Conservation (phyloP, 2,888 invertebrate genomes). For the Protonemura montana region DNA sequence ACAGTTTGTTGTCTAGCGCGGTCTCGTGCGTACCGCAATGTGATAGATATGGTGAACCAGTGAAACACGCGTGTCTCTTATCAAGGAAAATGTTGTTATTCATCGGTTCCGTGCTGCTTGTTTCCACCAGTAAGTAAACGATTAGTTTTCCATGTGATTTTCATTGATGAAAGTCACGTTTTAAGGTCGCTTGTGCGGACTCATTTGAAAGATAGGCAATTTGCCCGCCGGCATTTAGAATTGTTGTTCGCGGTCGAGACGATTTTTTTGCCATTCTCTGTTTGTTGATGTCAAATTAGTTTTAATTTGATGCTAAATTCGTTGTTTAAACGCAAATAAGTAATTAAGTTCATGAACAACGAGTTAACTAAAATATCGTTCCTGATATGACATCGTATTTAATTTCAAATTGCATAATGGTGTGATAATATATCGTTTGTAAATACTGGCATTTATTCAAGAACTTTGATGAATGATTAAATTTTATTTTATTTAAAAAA, state of each 20-base stretch:
- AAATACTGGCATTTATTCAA: too few relatives aligned
- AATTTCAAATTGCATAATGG: too few relatives aligned
- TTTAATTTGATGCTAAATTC: background rate
- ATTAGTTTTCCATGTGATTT: background rate
- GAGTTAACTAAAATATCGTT: too few relatives aligned
- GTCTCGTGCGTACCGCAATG: background rate
- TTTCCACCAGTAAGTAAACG: slow-evolving; percentile 14
- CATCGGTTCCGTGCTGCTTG: background rate
- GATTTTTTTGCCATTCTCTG: background rate
- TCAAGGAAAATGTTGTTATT: slow-evolving; percentile 8
- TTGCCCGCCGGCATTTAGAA: background rate
- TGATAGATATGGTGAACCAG: background rate
- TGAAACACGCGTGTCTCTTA: slow-evolving; percentile 30
- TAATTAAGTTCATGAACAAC: too few relatives aligned
- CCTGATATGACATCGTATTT: too few relatives aligned
- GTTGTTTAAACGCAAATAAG: too few relatives aligned
- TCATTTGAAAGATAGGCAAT: background rate
- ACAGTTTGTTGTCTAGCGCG: slow-evolving; percentile 7
- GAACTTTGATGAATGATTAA: too few relatives aligned
- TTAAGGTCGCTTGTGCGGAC: background rate
- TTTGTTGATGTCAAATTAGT: background rate
- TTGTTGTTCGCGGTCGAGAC: background rate
- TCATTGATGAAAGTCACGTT: background rate
- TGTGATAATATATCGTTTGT: too few relatives aligned
- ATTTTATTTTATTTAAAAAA: too few relatives aligned